Percentiles rank a stretch among this genome's conserved stretches.
Conservation (phyloP, 2,888 invertebrate species). For the Blastobasis lacticolella region DNA sequence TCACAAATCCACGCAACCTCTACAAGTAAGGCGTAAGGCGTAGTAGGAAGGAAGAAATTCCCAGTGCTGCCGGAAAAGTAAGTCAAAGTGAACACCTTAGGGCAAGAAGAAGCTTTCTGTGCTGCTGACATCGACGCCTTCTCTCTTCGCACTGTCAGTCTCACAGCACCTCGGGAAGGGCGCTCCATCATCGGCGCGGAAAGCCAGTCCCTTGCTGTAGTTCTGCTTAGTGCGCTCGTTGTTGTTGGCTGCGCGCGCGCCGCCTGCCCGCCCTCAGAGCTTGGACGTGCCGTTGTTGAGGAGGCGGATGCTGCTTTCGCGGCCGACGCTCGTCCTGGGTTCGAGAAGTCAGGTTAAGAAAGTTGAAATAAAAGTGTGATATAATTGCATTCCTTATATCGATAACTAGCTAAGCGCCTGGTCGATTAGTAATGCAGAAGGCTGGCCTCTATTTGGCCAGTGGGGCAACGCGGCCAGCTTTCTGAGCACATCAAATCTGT, state of each 20-base stretch:
- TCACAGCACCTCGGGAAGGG: slow-evolving; percentile 65
- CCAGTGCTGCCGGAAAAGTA: slow-evolving; percentile 6
- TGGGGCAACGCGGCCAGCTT: no score
- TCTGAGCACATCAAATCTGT: no score
- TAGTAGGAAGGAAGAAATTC: not conserved
- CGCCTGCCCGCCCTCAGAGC: slow-evolving; percentile 58
- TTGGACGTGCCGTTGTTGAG: slow-evolving; percentile 63
- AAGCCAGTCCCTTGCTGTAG: slow-evolving; percentile 44
- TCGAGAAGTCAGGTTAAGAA: slow-evolving; percentile 1
- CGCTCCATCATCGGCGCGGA: slow-evolving; percentile 38
- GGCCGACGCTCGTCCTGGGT: slow-evolving; percentile 53
- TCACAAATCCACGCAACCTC: not conserved
- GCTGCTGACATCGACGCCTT: slow-evolving; percentile 37
- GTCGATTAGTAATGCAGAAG: no score
- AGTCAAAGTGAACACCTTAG: slow-evolving; percentile 29
- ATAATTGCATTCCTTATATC: no score
- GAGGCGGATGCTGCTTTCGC: slow-evolving; percentile 60
- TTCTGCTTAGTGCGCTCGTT: slow-evolving; percentile 48
- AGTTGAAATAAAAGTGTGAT: no score
- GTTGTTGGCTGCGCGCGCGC: slow-evolving; percentile 40
- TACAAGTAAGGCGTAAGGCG: not conserved
- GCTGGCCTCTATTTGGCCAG: no score
- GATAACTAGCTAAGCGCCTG: no score
- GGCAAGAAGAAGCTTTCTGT: slow-evolving; percentile 52
- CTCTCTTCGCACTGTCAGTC: slow-evolving; percentile 40